These are phyloP conservation scores for Helostoma temminkii DNA, from an alignment of 2,797 vertebrate genomes.

Conservation along the genomic window DNA sequence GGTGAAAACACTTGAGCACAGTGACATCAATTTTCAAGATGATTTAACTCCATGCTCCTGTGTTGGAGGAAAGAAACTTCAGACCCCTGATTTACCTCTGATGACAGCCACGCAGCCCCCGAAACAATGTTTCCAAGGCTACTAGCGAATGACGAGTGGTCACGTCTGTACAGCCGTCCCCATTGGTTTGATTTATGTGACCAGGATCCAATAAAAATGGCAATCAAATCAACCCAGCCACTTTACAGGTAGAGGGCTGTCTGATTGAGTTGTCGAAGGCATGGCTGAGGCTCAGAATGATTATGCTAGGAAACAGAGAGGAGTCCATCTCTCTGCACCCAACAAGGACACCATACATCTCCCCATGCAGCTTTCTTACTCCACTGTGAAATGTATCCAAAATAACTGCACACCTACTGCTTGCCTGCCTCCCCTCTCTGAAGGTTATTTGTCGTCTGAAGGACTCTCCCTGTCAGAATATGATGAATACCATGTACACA, in stretches of 20 bases:
- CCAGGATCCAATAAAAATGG: constrained; percentile 90
- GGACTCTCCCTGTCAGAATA: constrained; percentile 99
- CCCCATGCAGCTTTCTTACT: constrained; percentile 92
- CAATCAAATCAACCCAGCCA: constrained; percentile 92
- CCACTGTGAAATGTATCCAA: constrained; percentile 99
- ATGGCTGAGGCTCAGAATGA: constrained; percentile 90
- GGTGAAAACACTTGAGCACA: constrained; percentile 87
- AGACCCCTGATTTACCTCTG: constrained; percentile 88
- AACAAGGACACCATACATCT: constrained; percentile 95
- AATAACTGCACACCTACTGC: constrained; percentile 97
- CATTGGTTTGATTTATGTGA: constrained; percentile 91
- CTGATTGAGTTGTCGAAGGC: constrained; percentile 92
- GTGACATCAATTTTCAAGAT: constrained; percentile 91
- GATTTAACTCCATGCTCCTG: constrained; percentile 86
- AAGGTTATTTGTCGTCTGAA: constrained; percentile 99
- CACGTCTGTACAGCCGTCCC: constrained; percentile 87
- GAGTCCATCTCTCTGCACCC: constrained; percentile 86
- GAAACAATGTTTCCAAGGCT: constrained; percentile 92
- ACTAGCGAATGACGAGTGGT: constrained; percentile 89
- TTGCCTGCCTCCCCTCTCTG: constrained; percentile 93
- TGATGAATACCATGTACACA: constrained; percentile 99
- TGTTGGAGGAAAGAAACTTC: constrained; percentile 86
- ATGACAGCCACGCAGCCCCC: constrained; percentile 85
- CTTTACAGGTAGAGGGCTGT: constrained; percentile 90
- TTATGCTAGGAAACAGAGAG: constrained; percentile 86